These are phyloP conservation scores for Trididemnum nubilum DNA, from an alignment of 23 tunicate species.

Conservation along the genomic window DNA sequence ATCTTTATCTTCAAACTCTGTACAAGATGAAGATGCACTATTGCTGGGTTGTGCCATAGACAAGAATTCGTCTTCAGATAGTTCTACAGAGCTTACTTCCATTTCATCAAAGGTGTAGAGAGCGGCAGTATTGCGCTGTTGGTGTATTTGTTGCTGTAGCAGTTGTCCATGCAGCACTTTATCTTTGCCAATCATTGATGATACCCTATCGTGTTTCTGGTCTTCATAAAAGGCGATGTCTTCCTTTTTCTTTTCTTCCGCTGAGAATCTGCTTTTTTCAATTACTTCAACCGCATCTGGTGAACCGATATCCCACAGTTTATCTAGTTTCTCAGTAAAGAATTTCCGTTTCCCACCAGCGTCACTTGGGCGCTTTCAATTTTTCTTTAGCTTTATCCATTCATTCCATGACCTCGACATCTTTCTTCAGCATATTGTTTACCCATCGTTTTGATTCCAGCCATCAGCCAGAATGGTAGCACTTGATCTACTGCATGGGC, in stretches of 20 bases:
- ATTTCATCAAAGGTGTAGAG: neutral
- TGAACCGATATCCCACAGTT: neutral
- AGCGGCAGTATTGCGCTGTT: neutral
- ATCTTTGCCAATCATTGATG: neutral
- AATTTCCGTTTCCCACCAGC: neutral
- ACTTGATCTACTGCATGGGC: neutral
- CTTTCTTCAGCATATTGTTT: neutral
- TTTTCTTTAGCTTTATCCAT: neutral
- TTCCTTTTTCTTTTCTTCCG: constrained; percentile 9
- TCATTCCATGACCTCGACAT: neutral
- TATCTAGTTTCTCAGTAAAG: neutral
- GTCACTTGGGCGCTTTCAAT: neutral
- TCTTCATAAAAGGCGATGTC: constrained; percentile 3
- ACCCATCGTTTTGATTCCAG: neutral
- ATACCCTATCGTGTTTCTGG: neutral
- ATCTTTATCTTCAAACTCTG: too few species aligned
- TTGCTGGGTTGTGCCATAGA: neutral
- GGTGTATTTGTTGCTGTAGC: neutral
- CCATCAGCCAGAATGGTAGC: neutral
- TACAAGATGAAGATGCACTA: neutral
- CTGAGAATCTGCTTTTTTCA: neutral
- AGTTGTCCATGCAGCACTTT: neutral
- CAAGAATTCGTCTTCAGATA: neutral
- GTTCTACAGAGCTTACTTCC: neutral
- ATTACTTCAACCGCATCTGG: neutral